phyloP scores from a whole-genome alignment of 2,888 invertebrate species.

The Uropetala carovei region DNA sequence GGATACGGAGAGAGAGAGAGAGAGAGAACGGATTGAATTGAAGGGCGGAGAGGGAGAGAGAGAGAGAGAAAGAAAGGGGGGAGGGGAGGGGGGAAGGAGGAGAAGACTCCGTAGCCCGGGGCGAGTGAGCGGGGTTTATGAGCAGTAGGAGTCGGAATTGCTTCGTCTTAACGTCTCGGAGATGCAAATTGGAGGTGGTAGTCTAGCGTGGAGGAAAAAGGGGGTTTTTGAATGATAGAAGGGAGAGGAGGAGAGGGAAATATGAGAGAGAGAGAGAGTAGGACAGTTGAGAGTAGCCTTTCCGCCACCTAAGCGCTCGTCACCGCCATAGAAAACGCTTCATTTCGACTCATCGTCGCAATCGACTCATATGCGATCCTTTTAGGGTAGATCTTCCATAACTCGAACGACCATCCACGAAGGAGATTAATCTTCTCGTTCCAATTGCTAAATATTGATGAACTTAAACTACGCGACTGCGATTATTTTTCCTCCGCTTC shows the following conservation, averaged over 20 bases:
- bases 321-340: not conserved
- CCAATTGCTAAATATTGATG: too few species aligned
- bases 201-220: not conserved
- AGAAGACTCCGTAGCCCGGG: constrained; percentile 10
- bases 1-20: not conserved
- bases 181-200: constrained; percentile 62
- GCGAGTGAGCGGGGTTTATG: constrained; percentile 59
- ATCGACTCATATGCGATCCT: too few species aligned
- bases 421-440: too few species aligned
- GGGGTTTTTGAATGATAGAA: not conserved
- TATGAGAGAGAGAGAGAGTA: not conserved
- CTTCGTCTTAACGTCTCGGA: constrained; percentile 60
- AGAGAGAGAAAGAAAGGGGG: not conserved
- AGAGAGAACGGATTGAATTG: not conserved
- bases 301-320: not conserved
- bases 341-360: not conserved
- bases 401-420: too few species aligned
- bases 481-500: too few species aligned
- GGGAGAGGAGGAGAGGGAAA: not conserved
- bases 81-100: not conserved
- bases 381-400: too few species aligned
- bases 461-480: too few species aligned
- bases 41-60: not conserved
- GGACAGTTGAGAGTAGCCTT: not conserved
- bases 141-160: constrained; percentile 61